phyloP scores from a whole-genome alignment of 2,888 invertebrate species.

The Zaprionus bogoriensis region DNA sequence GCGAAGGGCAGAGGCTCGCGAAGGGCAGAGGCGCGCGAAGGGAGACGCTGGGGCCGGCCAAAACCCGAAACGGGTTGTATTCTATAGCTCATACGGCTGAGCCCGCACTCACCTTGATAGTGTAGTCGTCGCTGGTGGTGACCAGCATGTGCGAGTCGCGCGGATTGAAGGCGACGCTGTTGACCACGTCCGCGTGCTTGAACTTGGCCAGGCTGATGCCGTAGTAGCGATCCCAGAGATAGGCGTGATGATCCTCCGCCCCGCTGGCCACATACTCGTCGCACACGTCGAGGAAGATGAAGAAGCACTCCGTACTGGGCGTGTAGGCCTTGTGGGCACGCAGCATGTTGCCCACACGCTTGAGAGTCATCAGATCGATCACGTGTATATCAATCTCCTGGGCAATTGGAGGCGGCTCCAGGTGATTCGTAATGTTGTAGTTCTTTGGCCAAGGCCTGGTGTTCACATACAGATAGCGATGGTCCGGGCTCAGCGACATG shows the following conservation, averaged over 20 bases:
- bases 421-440: conserved; percentile 88
- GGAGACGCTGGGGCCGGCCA: no score
- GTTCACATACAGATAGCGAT: conserved; percentile 92
- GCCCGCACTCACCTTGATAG: conserved; percentile 86
- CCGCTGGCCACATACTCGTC: conserved; percentile 93
- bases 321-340: conserved; percentile 92
- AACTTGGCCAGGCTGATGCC: conserved; percentile 89
- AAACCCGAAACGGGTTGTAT: no score
- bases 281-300: conserved; percentile 92
- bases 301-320: conserved; percentile 92
- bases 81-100: no score
- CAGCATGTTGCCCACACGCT: conserved; percentile 90
- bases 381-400: conserved; percentile 94
- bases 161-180: conserved; percentile 93
- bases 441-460: conserved; percentile 92
- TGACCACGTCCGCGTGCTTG: conserved; percentile 91
- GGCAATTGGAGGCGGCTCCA: conserved; percentile 92
- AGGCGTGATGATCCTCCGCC: conserved; percentile 92
- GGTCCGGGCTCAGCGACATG: conserved; percentile 93
- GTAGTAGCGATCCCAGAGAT: conserved; percentile 93
- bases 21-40: no score
- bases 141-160: conserved; percentile 91
- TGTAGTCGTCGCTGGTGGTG: conserved; percentile 91
- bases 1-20: no score
- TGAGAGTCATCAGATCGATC: conserved; percentile 90